Evolutionary conservation across 1,140 invertebrate genomes (phyloP).

Genomic region (Acyrthosiphon pisum): DNA sequence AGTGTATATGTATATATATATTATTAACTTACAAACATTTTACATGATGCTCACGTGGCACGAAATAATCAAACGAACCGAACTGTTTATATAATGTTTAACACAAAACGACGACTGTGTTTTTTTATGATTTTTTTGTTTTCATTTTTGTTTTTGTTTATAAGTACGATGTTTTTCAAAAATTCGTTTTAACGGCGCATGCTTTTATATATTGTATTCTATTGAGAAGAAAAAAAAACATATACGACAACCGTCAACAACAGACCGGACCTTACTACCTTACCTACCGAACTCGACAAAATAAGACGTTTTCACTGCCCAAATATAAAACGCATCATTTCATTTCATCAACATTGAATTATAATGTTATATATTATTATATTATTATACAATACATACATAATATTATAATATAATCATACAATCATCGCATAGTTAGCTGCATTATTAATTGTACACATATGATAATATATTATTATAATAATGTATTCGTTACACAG

Average conservation of each 20-base stretch:
- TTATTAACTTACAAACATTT: background rate
- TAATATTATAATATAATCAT: background rate
- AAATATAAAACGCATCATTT: conserved; percentile 10
- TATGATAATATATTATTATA: background rate
- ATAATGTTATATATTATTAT: background rate
- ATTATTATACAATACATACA: background rate
- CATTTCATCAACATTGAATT: background rate
- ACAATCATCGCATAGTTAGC: conserved; percentile 15
- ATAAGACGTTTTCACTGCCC: background rate
- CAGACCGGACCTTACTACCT: background rate
- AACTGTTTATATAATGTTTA: background rate
- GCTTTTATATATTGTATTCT: conserved; percentile 18
- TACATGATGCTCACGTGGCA: background rate
- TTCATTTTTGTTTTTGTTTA: conserved; percentile 5
- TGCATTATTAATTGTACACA: background rate
- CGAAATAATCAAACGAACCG: background rate
- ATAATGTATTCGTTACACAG: background rate
- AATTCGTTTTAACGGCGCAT: conserved; percentile 41
- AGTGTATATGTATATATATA: conserved; percentile 28
- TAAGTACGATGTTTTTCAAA: background rate
- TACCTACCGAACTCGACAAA: background rate
- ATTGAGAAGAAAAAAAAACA: background rate
- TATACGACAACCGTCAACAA: background rate
- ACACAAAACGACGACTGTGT: background rate
- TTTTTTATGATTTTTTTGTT: conserved; percentile 26